Percentiles rank a stretch among this genome's conserved stretches.
These are phyloP conservation scores for Sinelater perroti DNA, from an alignment of 2,888 invertebrate genomes.

Conservation along the genomic window DNA sequence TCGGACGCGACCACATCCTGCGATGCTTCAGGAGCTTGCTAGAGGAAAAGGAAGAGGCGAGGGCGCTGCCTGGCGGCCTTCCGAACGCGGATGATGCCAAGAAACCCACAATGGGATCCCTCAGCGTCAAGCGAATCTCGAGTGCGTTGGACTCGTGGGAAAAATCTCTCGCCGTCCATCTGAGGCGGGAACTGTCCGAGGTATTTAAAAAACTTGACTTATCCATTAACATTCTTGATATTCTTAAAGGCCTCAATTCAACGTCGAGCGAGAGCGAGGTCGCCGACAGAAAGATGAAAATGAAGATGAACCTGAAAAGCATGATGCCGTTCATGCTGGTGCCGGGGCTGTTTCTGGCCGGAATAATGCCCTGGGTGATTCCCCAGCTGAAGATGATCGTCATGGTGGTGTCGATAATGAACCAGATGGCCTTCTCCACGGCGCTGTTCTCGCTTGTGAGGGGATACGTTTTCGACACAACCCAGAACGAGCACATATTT, in stretches of 20 bases:
- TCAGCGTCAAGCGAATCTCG: background rate
- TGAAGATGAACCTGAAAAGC: slow-evolving; percentile 6
- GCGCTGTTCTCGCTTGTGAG: slow-evolving; percentile 68
- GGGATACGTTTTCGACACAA: slow-evolving; percentile 67
- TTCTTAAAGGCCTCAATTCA: no score
- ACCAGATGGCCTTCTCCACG: slow-evolving; percentile 73
- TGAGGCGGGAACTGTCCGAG: background rate
- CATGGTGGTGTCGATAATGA: slow-evolving; percentile 68
- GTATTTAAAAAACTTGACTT: background rate
- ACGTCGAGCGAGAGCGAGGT: background rate
- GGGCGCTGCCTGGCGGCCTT: background rate
- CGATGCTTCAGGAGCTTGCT: slow-evolving; percentile 12
- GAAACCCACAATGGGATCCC: background rate
- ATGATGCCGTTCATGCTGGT: slow-evolving; percentile 59
- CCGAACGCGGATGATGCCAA: no score
- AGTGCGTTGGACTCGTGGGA: background rate
- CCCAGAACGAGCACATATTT: slow-evolving; percentile 64
- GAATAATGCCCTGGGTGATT: slow-evolving; percentile 72
- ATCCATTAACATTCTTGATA: no score
- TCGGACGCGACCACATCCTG: slow-evolving; percentile 2
- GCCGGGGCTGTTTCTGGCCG: slow-evolving; percentile 72
- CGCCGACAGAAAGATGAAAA: slow-evolving; percentile 13
- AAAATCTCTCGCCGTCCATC: slow-evolving; percentile 4
- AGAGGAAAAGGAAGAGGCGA: background rate
- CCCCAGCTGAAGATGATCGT: slow-evolving; percentile 75